Evolutionary conservation across 2,888 invertebrate species (phyloP).

Genomic region (Melanostoma mellinum): DNA sequence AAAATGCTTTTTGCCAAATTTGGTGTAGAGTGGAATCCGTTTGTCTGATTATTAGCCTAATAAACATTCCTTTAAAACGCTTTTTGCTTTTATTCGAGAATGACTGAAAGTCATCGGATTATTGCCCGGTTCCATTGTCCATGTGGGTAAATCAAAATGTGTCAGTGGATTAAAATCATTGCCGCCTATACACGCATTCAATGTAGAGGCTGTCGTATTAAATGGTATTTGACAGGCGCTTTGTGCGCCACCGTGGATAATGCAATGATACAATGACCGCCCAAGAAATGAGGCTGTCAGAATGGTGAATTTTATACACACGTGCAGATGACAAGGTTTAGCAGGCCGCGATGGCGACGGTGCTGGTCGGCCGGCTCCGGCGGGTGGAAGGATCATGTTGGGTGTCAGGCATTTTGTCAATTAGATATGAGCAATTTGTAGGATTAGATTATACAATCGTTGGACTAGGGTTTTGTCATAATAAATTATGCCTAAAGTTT

Average conservation of each 20-base stretch:
- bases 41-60: constrained; percentile 44
- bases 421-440: constrained; percentile 59
- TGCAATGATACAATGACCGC: constrained; percentile 53
- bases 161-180: constrained; percentile 26
- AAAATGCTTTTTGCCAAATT: constrained; percentile 47
- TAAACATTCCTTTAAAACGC: constrained; percentile 50
- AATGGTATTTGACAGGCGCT: constrained; percentile 63
- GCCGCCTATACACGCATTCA: constrained; percentile 47
- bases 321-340: constrained; percentile 53
- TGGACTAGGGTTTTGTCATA: no score
- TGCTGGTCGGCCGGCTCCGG: no score
- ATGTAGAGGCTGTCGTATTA: constrained; percentile 45
- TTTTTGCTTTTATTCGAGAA: constrained; percentile 8
- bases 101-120: neutral
- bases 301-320: constrained; percentile 48
- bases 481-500: no score
- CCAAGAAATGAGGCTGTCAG: constrained; percentile 56
- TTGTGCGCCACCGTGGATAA: constrained; percentile 61
- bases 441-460: constrained; percentile 41
- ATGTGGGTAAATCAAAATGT: constrained; percentile 8
- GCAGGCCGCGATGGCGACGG: neutral
- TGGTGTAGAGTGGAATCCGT: constrained; percentile 34
- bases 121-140: constrained; percentile 30
- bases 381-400: constrained; percentile 46
- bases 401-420: constrained; percentile 67